A percentile compares a stretch with the other conserved stretches of the same genome.
These are phyloP conservation scores for Musca vetustissima DNA, from an alignment of 1,140 invertebrate species.

Conservation along the genomic window DNA sequence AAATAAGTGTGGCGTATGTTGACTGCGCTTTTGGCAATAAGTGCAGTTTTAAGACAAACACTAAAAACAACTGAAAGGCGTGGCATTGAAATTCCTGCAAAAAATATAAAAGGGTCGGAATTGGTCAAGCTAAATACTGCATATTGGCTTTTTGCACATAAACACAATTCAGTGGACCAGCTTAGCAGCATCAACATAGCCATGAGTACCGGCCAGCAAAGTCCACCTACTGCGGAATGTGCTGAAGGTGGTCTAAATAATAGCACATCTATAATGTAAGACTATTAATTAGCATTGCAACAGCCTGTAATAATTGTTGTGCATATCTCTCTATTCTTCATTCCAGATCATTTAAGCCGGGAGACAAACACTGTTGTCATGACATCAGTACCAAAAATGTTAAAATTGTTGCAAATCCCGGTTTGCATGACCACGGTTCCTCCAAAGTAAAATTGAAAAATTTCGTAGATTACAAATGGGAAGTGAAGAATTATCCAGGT, in stretches of 20 bases:
- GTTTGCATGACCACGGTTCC: slow-evolving; percentile 72
- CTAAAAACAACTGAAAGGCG: not conserved
- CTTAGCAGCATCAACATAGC: not conserved
- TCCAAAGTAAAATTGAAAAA: slow-evolving; percentile 89
- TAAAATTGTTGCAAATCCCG: slow-evolving; percentile 68
- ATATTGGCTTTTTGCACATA: no score
- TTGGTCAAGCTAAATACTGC: no score
- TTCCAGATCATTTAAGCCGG: slow-evolving; percentile 68
- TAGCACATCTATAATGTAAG: slow-evolving; percentile 17
- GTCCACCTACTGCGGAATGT: not conserved
- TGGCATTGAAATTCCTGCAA: not conserved
- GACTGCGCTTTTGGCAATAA: slow-evolving; percentile 23
- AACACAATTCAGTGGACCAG: no score
- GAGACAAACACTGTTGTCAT: slow-evolving; percentile 69
- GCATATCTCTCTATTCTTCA: not conserved
- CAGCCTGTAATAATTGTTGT: not conserved
- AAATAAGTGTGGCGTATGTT: slow-evolving; percentile 7
- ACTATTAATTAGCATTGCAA: not conserved
- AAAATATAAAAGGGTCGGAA: no score
- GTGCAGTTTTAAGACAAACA: slow-evolving; percentile 13
- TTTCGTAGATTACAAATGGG: slow-evolving; percentile 92
- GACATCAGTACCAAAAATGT: slow-evolving; percentile 71
- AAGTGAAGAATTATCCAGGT: slow-evolving; percentile 80
- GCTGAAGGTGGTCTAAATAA: not conserved
- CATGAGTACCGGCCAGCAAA: not conserved